Percentiles rank a stretch among this genome's conserved stretches.
Evolutionary conservation across 2,888 invertebrate genomes (phyloP).

Genomic region (Leptopilina myrica): DNA sequence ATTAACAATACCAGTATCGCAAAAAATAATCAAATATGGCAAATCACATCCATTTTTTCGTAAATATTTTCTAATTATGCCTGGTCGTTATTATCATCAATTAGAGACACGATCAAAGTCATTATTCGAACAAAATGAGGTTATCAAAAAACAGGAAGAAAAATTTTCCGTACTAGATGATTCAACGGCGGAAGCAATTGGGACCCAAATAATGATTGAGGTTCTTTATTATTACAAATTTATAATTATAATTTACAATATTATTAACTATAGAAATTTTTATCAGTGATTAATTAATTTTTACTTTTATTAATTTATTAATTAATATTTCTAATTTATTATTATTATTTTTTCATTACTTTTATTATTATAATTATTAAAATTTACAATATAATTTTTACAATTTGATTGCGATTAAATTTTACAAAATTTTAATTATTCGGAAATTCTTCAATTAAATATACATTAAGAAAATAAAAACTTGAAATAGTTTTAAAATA

Average conservation of each 20-base stretch:
- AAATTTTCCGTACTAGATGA: conserved; percentile 47
- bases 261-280: no score
- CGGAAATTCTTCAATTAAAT: no score
- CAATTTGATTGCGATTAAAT: no score
- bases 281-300: no score
- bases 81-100: conserved; percentile 52
- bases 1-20: conserved; percentile 60
- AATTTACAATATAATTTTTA: no score
- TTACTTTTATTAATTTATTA: no score
- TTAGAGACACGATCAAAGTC: conserved; percentile 34
- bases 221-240: conserved; percentile 43
- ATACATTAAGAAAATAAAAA: no score
- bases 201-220: conserved; percentile 62
- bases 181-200: conserved; percentile 56
- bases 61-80: conserved; percentile 57
- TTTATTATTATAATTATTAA: no score
- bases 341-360: no score
- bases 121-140: not conserved
- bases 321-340: no score
- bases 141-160: conserved; percentile 5
- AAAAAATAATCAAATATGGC: conserved; percentile 58
- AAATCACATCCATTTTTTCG: conserved; percentile 56
- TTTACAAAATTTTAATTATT: no score
- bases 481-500: no score
- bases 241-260: not conserved